These are phyloP conservation scores for Monarcha castaneiventris DNA, from an alignment of 2,113 vertebrate species.

Conservation along the genomic window DNA sequence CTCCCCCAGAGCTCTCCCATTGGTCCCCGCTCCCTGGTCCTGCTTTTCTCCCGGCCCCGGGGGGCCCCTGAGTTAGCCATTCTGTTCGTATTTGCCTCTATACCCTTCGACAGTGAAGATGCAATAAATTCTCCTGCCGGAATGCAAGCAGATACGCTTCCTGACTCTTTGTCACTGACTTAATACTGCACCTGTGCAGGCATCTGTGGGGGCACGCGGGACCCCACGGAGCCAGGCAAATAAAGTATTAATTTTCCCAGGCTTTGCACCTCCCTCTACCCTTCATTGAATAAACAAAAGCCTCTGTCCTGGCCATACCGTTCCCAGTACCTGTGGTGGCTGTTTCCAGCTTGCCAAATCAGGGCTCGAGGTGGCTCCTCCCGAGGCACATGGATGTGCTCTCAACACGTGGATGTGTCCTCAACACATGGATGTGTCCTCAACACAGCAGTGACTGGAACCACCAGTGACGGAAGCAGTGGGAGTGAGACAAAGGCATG, in stretches of 20 bases:
- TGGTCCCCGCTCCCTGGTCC: no score
- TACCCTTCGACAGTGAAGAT: no score
- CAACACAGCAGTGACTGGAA: neutral
- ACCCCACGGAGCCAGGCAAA: no score
- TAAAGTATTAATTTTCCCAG: neutral
- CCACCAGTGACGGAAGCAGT: neutral
- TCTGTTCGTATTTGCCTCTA: no score
- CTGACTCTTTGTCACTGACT: no score
- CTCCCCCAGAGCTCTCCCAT: no score
- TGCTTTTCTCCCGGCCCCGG: no score
- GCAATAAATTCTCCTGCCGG: no score
- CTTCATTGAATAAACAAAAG: neutral
- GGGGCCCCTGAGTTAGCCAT: no score
- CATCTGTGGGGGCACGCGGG: no score
- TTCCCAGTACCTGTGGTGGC: neutral
- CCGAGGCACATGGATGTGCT: neutral
- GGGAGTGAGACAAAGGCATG: neutral
- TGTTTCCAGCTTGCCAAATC: neutral
- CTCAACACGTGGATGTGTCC: neutral
- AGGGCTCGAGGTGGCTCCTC: neutral
- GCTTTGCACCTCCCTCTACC: neutral
- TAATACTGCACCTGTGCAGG: no score
- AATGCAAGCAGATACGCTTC: no score
- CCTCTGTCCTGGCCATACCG: neutral
- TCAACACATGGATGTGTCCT: neutral